Conservation (phyloP, 37 sponge, comb jelly and placozoan species). For the Theonella swinhoei region DNA sequence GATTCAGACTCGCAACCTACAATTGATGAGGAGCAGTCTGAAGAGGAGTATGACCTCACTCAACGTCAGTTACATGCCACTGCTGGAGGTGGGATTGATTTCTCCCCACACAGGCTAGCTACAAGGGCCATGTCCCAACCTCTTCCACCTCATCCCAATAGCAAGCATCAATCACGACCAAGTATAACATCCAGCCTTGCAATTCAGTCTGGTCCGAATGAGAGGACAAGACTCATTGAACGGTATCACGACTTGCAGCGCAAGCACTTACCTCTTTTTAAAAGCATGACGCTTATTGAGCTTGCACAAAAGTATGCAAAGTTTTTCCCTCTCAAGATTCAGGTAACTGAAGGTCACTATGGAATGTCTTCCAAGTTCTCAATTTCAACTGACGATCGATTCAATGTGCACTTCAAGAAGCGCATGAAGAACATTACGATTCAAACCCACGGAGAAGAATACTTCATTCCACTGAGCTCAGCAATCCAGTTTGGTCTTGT, state of each 20-base stretch:
- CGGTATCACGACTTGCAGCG: neutral
- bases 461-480: neutral
- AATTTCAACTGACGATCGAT: neutral
- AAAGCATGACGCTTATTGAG: neutral
- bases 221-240: neutral
- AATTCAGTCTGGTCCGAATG: neutral
- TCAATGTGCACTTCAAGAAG: neutral
- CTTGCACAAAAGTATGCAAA: neutral
- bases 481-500: neutral
- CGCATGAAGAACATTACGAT: neutral
- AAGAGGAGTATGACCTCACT: neutral
- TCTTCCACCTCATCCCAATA: neutral
- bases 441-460: neutral
- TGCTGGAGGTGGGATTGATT: neutral
- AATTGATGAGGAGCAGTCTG: neutral
- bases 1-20: neutral
- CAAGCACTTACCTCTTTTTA: neutral
- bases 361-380: neutral
- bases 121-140: neutral
- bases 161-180: neutral
- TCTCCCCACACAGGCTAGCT: neutral
- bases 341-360: neutral
- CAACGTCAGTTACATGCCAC: neutral
- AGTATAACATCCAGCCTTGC: neutral
- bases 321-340: neutral